A percentile compares a stretch with the other conserved stretches of the same genome.
Evolutionary conservation across 2,797 vertebrate species (phyloP).

Genomic region (Okamejei kenojei): DNA sequence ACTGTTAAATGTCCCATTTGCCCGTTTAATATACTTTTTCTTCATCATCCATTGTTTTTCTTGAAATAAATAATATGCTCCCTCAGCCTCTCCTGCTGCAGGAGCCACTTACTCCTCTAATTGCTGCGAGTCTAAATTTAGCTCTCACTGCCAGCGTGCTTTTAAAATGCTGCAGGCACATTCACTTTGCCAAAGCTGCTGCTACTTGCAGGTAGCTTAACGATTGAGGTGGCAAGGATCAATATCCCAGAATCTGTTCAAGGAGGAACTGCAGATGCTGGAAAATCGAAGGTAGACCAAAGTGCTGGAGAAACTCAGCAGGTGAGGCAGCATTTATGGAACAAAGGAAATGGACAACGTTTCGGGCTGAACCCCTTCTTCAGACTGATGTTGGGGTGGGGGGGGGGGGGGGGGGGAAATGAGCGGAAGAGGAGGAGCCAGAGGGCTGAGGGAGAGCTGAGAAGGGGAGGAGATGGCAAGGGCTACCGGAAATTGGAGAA

Average conservation of each 20-base stretch:
- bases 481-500: too few relatives aligned
- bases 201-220: neutral
- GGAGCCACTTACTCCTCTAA: neutral
- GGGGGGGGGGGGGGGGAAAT: too few relatives aligned
- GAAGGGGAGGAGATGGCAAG: too few relatives aligned
- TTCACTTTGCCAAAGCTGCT: neutral
- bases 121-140: constrained; percentile 30
- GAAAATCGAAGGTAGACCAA: too few relatives aligned
- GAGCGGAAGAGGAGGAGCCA: too few relatives aligned
- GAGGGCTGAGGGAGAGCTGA: too few relatives aligned
- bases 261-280: too few relatives aligned
- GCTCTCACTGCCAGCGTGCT: neutral
- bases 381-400: too few relatives aligned
- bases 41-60: neutral
- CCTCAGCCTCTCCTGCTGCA: neutral
- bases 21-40: neutral
- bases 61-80: neutral
- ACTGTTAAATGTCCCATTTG: neutral
- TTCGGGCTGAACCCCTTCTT: too few relatives aligned
- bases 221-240: neutral
- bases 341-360: too few relatives aligned
- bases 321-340: too few relatives aligned
- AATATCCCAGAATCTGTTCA: neutral
- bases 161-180: constrained; percentile 16
- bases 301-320: too few relatives aligned